phyloP scores from a whole-genome alignment of 2,888 invertebrate genomes.

The Imbricaverruca yamaguchii region DNA sequence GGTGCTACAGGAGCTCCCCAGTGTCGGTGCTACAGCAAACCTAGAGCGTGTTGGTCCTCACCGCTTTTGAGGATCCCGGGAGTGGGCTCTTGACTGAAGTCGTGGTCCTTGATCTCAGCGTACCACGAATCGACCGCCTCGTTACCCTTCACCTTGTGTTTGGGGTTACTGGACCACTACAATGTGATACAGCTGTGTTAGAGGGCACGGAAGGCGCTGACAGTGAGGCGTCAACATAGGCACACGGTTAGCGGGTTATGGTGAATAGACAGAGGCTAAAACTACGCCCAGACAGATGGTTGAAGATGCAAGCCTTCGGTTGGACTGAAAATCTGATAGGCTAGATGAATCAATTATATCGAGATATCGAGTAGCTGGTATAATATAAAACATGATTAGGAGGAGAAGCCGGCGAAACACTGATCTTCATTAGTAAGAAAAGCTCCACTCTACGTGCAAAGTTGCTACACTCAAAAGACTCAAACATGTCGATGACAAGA shows the following conservation, averaged over 20 bases:
- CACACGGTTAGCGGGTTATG: neutral
- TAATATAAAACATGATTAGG: too few relatives aligned
- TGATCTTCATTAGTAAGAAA: too few relatives aligned
- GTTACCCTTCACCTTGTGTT: conserved; percentile 40
- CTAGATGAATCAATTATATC: too few relatives aligned
- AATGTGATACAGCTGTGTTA: neutral
- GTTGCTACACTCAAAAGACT: too few relatives aligned
- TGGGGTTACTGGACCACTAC: conserved; percentile 58
- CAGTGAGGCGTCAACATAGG: neutral
- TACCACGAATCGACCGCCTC: conserved; percentile 38
- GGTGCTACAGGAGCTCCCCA: too few relatives aligned
- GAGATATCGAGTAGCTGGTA: too few relatives aligned
- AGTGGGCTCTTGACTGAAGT: conserved; percentile 36
- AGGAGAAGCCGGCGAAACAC: too few relatives aligned
- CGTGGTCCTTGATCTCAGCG: conserved; percentile 36
- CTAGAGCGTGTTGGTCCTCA: conserved; percentile 24
- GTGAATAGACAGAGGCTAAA: neutral
- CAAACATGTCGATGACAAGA: too few relatives aligned
- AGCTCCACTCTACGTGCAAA: too few relatives aligned
- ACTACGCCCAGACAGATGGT: neutral
- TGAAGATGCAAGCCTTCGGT: too few relatives aligned
- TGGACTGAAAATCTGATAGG: too few relatives aligned
- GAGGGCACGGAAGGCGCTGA: neutral
- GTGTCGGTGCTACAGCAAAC: too few relatives aligned
- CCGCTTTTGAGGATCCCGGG: conserved; percentile 34